A percentile compares a stretch with the other conserved stretches of the same genome.
phyloP scores from a whole-genome alignment of 1,140 invertebrate genomes.

The Cydia amplana region DNA sequence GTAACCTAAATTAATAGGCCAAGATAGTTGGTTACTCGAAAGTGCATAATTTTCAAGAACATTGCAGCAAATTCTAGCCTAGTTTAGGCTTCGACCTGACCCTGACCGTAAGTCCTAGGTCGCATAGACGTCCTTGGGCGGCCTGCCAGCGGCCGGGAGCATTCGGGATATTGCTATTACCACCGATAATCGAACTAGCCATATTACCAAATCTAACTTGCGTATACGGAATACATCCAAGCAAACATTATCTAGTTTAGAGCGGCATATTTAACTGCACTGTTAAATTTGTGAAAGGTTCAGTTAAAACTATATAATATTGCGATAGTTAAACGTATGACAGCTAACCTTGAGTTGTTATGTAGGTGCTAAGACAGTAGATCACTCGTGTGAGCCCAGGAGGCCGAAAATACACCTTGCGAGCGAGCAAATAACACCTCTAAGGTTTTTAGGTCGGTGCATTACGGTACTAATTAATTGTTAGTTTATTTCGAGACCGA shows the following conservation, averaged over 20 bases:
- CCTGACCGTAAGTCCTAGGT: conserved; percentile 69
- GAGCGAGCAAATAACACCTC: conserved; percentile 30
- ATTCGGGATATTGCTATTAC: conserved; percentile 55
- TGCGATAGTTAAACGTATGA: conserved; percentile 14
- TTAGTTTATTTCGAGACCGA: conserved; percentile 31
- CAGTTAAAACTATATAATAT: background rate
- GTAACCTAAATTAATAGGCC: background rate
- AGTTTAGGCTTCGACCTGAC: conserved; percentile 42
- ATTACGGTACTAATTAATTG: conserved; percentile 33
- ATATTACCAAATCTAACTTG: background rate
- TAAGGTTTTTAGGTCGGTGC: conserved; percentile 35
- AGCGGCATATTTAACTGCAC: background rate
- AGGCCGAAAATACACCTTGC: conserved; percentile 50
- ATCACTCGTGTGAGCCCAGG: conserved; percentile 34
- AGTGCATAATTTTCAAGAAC: conserved; percentile 5
- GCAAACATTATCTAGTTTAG: background rate
- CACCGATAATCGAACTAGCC: conserved; percentile 44
- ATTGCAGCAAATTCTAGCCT: conserved; percentile 30
- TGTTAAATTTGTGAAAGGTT: conserved; percentile 23
- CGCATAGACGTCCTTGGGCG: conserved; percentile 71
- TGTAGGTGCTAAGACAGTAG: conserved; percentile 13
- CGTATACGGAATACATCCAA: background rate
- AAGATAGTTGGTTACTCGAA: background rate
- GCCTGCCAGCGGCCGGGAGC: conserved; percentile 50
- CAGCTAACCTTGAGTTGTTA: conserved; percentile 21